These are phyloP conservation scores for Tretioscincus oriximinensis DNA, from an alignment of 2,113 vertebrate species.

Conservation along the genomic window DNA sequence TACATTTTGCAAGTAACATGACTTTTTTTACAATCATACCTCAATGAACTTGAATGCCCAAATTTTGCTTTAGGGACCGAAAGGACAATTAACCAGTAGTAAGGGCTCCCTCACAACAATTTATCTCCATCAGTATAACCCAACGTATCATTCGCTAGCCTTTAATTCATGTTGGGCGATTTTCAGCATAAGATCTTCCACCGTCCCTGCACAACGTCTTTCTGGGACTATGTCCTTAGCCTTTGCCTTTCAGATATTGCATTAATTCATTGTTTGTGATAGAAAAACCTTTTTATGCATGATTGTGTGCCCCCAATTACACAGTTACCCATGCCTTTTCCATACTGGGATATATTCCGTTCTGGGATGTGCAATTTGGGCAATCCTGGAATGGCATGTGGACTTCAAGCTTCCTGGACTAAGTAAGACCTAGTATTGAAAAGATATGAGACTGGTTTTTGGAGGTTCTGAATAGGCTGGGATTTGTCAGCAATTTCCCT, in stretches of 20 bases:
- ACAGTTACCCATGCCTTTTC: too few species aligned
- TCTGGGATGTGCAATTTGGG: too few species aligned
- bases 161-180: not conserved
- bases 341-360: too few species aligned
- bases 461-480: not conserved
- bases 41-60: not conserved
- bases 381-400: too few species aligned
- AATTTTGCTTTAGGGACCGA: not conserved
- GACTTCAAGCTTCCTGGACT: too few species aligned
- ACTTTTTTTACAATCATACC: not conserved
- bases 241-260: not conserved
- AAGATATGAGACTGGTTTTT: too few species aligned
- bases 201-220: not conserved
- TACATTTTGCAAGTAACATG: not conserved
- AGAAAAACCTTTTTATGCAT: too few species aligned
- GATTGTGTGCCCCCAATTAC: too few species aligned
- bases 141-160: not conserved
- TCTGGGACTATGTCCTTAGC: not conserved
- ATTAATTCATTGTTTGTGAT: too few species aligned
- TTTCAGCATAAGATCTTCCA: not conserved
- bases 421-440: too few species aligned
- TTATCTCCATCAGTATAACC: not conserved
- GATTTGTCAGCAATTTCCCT: not conserved
- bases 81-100: too few species aligned
- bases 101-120: not conserved